Evolutionary conservation across 2,113 vertebrate species (phyloP).

Genomic region (Gnathonemus echidnorhynchus): DNA sequence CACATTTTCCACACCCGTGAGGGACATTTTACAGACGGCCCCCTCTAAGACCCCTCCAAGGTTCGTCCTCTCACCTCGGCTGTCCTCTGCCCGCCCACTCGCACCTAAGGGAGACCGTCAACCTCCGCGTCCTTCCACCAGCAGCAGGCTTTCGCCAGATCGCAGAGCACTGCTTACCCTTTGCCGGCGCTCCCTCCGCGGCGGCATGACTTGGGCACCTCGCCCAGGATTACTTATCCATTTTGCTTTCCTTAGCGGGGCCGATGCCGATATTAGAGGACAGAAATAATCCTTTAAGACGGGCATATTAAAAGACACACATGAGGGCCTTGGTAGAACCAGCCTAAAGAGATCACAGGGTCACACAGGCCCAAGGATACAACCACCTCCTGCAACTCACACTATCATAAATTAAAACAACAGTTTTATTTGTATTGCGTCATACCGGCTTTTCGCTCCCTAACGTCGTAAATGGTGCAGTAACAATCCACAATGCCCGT

Average conservation of each 20-base stretch:
- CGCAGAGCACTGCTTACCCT: not conserved
- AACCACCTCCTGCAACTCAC: not conserved
- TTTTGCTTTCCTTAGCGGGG: not conserved
- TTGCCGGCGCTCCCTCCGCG: not conserved
- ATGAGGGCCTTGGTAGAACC: not conserved
- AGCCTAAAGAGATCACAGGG: not conserved
- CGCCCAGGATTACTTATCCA: not conserved
- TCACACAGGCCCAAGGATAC: not conserved
- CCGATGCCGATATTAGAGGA: not conserved
- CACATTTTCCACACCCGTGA: not conserved
- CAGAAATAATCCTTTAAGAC: slow-evolving; percentile 8
- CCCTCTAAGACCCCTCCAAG: not conserved
- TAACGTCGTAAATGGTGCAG: not conserved
- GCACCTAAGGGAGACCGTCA: not conserved
- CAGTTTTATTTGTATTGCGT: not conserved
- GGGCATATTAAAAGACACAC: not conserved
- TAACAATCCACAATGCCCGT: not conserved
- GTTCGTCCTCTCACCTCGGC: not conserved
- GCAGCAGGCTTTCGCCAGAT: not conserved
- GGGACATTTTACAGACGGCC: not conserved
- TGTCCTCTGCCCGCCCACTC: not conserved
- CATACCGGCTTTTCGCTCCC: not conserved
- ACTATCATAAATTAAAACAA: not conserved
- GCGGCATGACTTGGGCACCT: not conserved
- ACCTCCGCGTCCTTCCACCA: not conserved